Conservation (phyloP, 2,888 invertebrate species). For the Heliconius ethilla region DNA sequence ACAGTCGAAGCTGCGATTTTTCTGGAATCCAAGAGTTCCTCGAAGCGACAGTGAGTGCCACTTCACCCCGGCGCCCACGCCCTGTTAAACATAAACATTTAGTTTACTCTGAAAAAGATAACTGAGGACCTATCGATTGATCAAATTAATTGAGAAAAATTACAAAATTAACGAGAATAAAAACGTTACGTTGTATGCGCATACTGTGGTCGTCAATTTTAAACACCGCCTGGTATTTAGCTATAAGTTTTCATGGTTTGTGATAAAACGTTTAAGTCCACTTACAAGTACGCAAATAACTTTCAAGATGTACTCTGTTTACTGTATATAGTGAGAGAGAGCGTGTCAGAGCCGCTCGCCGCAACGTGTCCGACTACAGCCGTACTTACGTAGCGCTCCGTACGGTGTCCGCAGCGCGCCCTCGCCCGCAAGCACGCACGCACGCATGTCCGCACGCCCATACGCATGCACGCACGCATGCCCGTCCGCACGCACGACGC, state of each 20-base stretch:
- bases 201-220: slow-evolving; percentile 1
- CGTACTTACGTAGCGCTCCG: slow-evolving; percentile 62
- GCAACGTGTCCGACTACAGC: slow-evolving; percentile 45
- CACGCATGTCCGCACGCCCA: slow-evolving; percentile 53
- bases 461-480: slow-evolving; percentile 64
- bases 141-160: not conserved
- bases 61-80: slow-evolving; percentile 52
- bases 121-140: not conserved
- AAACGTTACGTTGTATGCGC: slow-evolving; percentile 10
- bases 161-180: slow-evolving; percentile 7
- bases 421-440: slow-evolving; percentile 61
- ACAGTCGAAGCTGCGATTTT: not conserved
- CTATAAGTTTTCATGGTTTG: not conserved
- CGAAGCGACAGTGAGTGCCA: not conserved
- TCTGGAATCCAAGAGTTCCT: not conserved
- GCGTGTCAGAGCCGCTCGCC: slow-evolving; percentile 36
- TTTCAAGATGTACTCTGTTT: not conserved
- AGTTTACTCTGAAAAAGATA: slow-evolving; percentile 3
- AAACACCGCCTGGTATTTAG: slow-evolving; percentile 17
- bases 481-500: not conserved
- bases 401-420: slow-evolving; percentile 50
- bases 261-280: not conserved
- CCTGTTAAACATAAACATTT: slow-evolving; percentile 50
- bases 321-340: slow-evolving; percentile 2
- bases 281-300: slow-evolving; percentile 5